Conservation (phyloP, 1,140 invertebrate genomes). For the Drosophila setifemur region DNA sequence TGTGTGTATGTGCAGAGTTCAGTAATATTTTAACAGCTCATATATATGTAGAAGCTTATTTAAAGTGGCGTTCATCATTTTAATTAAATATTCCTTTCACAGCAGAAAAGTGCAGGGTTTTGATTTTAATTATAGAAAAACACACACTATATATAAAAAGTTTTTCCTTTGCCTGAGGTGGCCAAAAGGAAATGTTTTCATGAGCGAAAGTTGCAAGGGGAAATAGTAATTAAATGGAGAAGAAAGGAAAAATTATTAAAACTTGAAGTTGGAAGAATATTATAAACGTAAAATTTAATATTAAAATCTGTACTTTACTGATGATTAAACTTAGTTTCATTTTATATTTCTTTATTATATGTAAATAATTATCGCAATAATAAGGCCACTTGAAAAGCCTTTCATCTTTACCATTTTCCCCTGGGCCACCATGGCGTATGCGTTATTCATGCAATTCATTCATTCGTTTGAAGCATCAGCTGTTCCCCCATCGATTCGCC, state of each 20-base stretch:
- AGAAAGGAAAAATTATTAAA: too few relatives aligned
- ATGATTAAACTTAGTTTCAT: too few relatives aligned
- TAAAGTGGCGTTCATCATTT: slow-evolving; percentile 3
- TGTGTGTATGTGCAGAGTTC: neutral
- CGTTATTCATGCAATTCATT: slow-evolving; percentile 35
- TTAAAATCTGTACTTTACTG: too few relatives aligned
- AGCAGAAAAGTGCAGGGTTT: neutral
- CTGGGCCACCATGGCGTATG: slow-evolving; percentile 21
- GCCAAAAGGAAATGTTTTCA: too few relatives aligned
- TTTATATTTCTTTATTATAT: too few relatives aligned
- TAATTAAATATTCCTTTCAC: slow-evolving; percentile 22
- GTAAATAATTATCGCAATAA: too few relatives aligned
- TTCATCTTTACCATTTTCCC: neutral
- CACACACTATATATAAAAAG: neutral
- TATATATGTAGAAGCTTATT: slow-evolving; percentile 15
- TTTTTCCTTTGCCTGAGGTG: neutral
- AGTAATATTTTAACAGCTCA: slow-evolving; percentile 18
- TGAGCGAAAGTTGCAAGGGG: too few relatives aligned
- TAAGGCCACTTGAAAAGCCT: neutral
- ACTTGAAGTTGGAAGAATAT: too few relatives aligned
- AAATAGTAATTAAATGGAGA: too few relatives aligned
- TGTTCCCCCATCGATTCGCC: slow-evolving; percentile 48
- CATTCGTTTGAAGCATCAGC: slow-evolving; percentile 43
- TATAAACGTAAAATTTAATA: too few relatives aligned
- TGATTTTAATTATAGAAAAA: slow-evolving; percentile 10